Base-by-base conservation (phyloP, 2,113 vertebrate genomes). In the Stegostoma tigrinum region DNA sequence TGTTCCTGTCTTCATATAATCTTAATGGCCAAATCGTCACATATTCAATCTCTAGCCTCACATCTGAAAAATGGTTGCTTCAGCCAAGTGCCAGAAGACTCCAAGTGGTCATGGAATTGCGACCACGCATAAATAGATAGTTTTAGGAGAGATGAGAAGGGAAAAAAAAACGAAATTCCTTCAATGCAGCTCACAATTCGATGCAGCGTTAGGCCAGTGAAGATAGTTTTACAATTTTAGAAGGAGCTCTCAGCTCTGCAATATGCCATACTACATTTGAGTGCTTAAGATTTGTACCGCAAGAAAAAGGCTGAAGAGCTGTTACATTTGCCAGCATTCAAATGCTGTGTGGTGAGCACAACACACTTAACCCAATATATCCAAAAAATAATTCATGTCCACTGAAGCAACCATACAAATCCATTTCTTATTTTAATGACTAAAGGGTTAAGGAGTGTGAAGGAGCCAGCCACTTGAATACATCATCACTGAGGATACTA, bases 391-490 rank as follows among this genome's bases (percentile, higher is more conserved):
- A 61, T 64, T 90, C 27, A 90, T 19, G 3, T 55, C 24, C 30
- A 21, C 45, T 23, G 6, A 48, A 24, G 45, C 48, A 87, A 48
- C 42, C 23, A 30, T n/a, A 90, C 27, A 19, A 34, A 24, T 90
- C 15, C 23, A 89, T 52, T 89, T 89, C 52, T 55, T 52, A 61
- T 89, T 89, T 89, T 24, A 66, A 66, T 93, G 61, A 66, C 15
- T 67, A 93, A 93, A 66, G 55, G n/a, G 89, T 66, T 91, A n/a
- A 91, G 61, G 19, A 91, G 34, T 23, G 61, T 93, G 61, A 93
- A 93, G 38, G 61, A 93, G 61, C 15, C 61, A 66, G 61, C 8
- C 23, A 34, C 34, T 23, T 93, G 89, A n/a, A 93, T n/a, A 93
- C 89, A 93, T 19, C 61, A 38, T 93, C 89, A 93, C 89, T 61